Evolutionary conservation across 2,797 vertebrate species (phyloP).

Genomic region (Euphonia xanthogaster): DNA sequence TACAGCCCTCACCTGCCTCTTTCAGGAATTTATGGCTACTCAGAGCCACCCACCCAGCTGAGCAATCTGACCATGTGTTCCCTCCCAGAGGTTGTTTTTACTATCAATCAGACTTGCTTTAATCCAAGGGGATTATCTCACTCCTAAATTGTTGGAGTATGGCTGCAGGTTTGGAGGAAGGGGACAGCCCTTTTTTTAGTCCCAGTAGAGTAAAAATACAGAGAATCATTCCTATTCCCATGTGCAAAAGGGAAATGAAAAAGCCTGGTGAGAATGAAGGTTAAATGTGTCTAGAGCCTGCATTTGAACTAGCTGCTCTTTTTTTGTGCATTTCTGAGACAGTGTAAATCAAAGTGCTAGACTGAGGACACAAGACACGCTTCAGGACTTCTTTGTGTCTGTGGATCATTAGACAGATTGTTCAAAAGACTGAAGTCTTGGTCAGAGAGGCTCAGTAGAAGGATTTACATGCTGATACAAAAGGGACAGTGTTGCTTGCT

Average conservation of each 20-base stretch:
- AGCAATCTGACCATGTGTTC: background rate
- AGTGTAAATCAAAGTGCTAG: background rate
- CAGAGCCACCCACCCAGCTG: background rate
- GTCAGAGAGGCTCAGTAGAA: background rate
- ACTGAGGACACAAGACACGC: rapidly evolving
- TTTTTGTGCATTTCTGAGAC: background rate
- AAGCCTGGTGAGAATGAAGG: background rate
- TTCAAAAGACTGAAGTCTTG: background rate
- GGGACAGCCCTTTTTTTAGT: background rate
- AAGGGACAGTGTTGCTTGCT: background rate
- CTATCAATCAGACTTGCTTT: background rate
- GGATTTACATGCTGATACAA: background rate
- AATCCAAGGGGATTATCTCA: background rate
- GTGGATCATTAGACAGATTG: background rate
- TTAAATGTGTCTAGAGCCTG: background rate
- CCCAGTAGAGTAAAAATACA: background rate
- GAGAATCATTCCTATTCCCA: background rate
- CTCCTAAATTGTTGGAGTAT: background rate
- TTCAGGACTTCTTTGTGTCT: background rate
- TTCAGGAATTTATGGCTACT: background rate
- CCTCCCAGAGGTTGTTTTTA: background rate
- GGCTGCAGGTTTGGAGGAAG: background rate
- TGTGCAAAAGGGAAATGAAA: background rate
- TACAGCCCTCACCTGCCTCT: background rate
- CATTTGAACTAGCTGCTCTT: background rate